A percentile compares a stretch with the other conserved stretches of the same genome.
Conservation (phyloP, 2,113 vertebrate genomes). For the Galemys pyrenaicus region DNA sequence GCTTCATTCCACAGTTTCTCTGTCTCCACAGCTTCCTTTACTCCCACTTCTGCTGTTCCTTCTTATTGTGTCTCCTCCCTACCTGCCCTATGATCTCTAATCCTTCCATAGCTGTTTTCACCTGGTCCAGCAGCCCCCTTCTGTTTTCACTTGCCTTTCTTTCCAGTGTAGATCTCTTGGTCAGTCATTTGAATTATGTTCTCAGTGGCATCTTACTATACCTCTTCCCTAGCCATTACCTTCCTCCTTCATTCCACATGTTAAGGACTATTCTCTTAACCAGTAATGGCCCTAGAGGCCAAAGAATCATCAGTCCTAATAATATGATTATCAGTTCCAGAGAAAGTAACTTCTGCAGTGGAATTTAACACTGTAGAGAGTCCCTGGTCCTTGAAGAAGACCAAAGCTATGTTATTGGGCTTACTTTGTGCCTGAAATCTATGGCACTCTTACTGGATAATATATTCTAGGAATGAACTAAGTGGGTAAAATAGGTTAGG, state of each 20-base stretch:
- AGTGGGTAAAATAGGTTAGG: background rate
- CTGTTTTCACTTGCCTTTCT: conserved; percentile 32
- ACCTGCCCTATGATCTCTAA: background rate
- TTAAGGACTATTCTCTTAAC: background rate
- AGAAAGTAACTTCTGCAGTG: background rate
- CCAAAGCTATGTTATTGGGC: background rate
- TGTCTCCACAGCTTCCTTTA: background rate
- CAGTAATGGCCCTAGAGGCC: background rate
- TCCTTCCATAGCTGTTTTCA: background rate
- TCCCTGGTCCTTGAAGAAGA: background rate
- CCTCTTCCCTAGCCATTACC: background rate
- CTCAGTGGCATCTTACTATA: background rate
- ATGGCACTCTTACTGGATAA: background rate
- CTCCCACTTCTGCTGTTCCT: background rate
- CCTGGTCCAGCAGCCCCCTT: background rate
- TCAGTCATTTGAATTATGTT: background rate
- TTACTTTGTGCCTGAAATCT: conserved; percentile 16
- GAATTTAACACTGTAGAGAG: background rate
- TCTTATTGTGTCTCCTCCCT: background rate
- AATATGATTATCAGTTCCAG: background rate
- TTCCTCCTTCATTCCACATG: background rate
- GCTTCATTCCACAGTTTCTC: background rate
- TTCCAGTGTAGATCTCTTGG: background rate
- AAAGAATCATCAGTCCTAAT: background rate
- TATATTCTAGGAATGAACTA: conserved; percentile 2